Evolutionary conservation across 2,797 vertebrate species (phyloP).

Genomic region (Sebastolobus altivelis): DNA sequence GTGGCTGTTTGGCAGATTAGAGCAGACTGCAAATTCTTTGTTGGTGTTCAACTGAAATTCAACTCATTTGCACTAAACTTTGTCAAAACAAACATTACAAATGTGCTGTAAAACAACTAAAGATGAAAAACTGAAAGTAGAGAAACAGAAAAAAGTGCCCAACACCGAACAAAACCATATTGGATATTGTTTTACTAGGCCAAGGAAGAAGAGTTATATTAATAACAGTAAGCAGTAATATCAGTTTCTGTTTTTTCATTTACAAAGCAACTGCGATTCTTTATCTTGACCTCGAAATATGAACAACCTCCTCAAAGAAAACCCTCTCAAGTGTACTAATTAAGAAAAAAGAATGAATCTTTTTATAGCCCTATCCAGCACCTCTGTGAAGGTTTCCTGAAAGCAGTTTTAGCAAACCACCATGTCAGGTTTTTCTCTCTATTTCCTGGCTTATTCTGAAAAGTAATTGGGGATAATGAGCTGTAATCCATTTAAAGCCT

Average conservation of each 20-base stretch:
- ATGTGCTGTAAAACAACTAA: background rate
- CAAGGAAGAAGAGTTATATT: background rate
- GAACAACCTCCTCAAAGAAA: conserved; percentile 19
- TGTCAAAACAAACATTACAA: conserved; percentile 22
- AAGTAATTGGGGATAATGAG: conserved; percentile 77
- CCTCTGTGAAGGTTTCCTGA: conserved; percentile 53
- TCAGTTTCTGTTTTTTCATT: conserved; percentile 30
- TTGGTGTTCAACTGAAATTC: conserved; percentile 16
- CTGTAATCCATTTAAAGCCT: conserved; percentile 76
- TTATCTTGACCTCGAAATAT: conserved; percentile 48
- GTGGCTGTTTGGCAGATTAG: conserved; percentile 16
- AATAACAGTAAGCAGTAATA: background rate
- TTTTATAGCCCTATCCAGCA: conserved; percentile 36
- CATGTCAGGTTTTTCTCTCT: conserved; percentile 39
- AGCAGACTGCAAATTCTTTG: conserved; percentile 15
- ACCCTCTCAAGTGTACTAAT: conserved; percentile 64
- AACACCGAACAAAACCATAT: background rate
- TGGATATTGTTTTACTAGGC: background rate
- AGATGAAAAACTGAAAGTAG: background rate
- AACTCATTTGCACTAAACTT: conserved; percentile 39
- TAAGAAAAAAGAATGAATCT: conserved; percentile 39
- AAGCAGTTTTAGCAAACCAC: conserved; percentile 51
- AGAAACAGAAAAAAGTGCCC: background rate
- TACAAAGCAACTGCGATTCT: conserved; percentile 10
- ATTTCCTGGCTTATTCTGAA: conserved; percentile 58